Conservation (phyloP, 2,113 vertebrate species). For the Excalfactoria chinensis region DNA sequence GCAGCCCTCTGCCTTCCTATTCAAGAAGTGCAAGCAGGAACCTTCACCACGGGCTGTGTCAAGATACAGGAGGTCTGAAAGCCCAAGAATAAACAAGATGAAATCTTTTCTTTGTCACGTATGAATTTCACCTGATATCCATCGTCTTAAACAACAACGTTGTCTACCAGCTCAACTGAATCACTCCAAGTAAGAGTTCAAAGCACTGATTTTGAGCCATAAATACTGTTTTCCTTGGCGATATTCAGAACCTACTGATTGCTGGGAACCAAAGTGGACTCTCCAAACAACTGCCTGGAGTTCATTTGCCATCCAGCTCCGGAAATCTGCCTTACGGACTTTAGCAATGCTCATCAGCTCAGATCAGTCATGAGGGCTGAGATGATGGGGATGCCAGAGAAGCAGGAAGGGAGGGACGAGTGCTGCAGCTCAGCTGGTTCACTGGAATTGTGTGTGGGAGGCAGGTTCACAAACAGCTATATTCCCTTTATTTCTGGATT, state of each 20-base stretch:
- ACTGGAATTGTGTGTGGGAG: background rate
- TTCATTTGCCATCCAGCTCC: background rate
- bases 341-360: background rate
- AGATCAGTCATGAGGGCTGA: background rate
- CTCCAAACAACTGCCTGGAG: background rate
- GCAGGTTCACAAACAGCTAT: conserved; percentile 15
- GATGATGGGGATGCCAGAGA: background rate
- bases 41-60: background rate
- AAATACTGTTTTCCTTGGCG: background rate
- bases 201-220: background rate
- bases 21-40: background rate
- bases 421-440: background rate
- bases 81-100: background rate
- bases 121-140: background rate
- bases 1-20: background rate
- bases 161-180: background rate
- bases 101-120: background rate
- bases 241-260: background rate
- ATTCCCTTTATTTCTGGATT: conserved; percentile 42
- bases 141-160: background rate
- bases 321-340: background rate
- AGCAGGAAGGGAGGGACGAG: background rate
- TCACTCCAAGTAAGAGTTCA: background rate
- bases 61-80: background rate
- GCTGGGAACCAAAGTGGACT: background rate